These are phyloP conservation scores for Siphamia tubifer DNA, from an alignment of 2,113 vertebrate species.

Conservation along the genomic window DNA sequence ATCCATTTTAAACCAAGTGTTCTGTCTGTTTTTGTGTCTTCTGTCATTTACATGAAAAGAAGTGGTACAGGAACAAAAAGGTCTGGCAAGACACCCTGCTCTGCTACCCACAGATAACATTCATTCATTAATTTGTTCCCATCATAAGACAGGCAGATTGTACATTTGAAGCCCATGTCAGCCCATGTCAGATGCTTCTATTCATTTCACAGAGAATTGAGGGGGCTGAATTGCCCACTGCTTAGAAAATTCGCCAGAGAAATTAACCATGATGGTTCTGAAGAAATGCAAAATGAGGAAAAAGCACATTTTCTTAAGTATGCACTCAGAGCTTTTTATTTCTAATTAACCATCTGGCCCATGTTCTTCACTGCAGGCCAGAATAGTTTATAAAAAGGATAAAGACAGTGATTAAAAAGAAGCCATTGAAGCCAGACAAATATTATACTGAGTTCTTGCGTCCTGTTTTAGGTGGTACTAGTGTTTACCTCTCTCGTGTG, in stretches of 20 bases:
- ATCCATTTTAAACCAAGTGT: constrained; percentile 42
- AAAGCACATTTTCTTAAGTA: constrained; percentile 50
- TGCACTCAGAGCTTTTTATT: constrained; percentile 52
- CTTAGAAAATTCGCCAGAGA: constrained; percentile 38
- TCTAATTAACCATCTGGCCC: constrained; percentile 70
- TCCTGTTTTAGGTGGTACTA: too few relatives aligned
- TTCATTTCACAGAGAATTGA: constrained; percentile 44
- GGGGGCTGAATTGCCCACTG: constrained; percentile 49
- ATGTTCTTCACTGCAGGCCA: constrained; percentile 52
- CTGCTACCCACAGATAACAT: constrained; percentile 69
- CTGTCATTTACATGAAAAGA: constrained; percentile 52
- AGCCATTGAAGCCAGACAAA: too few relatives aligned
- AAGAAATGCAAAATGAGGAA: constrained; percentile 37
- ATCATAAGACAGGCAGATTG: constrained; percentile 55
- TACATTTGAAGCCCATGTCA: constrained; percentile 64
- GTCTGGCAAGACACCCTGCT: constrained; percentile 38
- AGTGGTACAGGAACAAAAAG: constrained; percentile 43
- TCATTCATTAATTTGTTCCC: constrained; percentile 67
- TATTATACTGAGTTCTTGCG: too few relatives aligned
- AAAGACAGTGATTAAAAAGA: constrained; percentile 55
- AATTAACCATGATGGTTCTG: constrained; percentile 39
- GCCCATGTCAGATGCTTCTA: constrained; percentile 51
- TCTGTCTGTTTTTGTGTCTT: constrained; percentile 40
- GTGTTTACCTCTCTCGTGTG: too few relatives aligned
- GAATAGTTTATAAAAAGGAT: constrained; percentile 54